phyloP scores from a whole-genome alignment of 2,113 vertebrate genomes.

The Sakesphorus luctuosus region DNA sequence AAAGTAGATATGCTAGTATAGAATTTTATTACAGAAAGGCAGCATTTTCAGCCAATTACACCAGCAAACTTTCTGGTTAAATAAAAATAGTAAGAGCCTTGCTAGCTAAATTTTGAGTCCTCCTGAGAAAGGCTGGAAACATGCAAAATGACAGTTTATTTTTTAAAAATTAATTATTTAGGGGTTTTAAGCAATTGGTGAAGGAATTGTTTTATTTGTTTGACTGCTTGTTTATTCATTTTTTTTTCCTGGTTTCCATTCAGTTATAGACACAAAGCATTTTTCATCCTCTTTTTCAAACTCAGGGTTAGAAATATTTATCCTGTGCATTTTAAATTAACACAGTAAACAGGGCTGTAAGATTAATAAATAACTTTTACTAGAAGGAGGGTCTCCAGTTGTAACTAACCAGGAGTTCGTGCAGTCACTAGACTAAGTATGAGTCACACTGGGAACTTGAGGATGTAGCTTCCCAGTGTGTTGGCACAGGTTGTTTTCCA shows the following conservation, averaged over 20 bases:
- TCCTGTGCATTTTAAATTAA: neutral
- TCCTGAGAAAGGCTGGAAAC: neutral
- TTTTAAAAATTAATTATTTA: neutral
- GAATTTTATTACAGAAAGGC: neutral
- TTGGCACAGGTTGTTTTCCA: neutral
- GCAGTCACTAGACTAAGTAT: neutral
- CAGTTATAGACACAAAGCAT: neutral
- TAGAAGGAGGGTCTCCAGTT: neutral
- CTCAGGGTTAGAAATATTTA: neutral
- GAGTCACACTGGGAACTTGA: neutral
- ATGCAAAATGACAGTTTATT: neutral
- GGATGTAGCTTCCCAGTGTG: neutral
- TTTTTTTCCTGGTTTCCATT: neutral
- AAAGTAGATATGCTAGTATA: neutral
- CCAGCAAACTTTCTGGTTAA: neutral
- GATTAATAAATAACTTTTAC: neutral
- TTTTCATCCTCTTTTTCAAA: neutral
- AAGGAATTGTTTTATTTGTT: neutral
- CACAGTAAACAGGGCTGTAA: neutral
- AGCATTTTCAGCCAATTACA: neutral
- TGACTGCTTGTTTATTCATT: neutral
- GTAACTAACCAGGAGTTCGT: neutral
- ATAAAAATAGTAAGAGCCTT: neutral
- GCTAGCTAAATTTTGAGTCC: neutral
- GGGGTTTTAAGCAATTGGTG: neutral